phyloP scores from a whole-genome alignment of 2,797 vertebrate species.

The Oreortyx pictus region DNA sequence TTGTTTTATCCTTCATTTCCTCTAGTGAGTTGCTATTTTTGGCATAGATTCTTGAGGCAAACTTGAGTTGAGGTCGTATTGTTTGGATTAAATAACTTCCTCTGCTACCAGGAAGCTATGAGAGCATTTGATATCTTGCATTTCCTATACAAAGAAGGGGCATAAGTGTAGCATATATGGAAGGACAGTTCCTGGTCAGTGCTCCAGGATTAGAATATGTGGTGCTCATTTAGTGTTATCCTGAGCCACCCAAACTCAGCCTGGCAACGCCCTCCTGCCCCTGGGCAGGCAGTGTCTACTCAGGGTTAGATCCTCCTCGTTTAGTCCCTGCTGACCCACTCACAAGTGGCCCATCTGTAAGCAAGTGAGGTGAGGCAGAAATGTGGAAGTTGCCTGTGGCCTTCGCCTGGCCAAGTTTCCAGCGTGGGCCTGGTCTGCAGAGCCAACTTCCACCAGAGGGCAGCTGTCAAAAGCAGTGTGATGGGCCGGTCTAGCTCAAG shows the following conservation, averaged over 20 bases:
- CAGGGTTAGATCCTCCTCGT: background rate
- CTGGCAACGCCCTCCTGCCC: background rate
- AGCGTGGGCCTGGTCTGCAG: background rate
- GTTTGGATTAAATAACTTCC: background rate
- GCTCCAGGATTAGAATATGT: background rate
- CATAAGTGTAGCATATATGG: background rate
- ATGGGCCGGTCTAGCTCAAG: background rate
- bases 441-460: slow-evolving; percentile 36
- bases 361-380: background rate
- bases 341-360: background rate
- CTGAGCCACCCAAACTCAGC: background rate
- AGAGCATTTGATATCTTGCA: background rate
- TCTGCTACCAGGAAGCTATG: background rate
- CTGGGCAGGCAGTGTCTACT: background rate
- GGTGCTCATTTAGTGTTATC: background rate
- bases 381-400: background rate
- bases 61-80: background rate
- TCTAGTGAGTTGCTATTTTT: background rate
- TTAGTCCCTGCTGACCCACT: background rate
- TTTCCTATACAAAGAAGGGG: background rate
- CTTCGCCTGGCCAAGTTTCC: background rate
- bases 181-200: background rate
- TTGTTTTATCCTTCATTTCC: background rate
- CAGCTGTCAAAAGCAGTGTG: background rate
- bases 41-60: background rate